A percentile compares a stretch with the other conserved stretches of the same genome.
phyloP scores from a whole-genome alignment of 2,888 invertebrate genomes.

The Aphodius sticticus region DNA sequence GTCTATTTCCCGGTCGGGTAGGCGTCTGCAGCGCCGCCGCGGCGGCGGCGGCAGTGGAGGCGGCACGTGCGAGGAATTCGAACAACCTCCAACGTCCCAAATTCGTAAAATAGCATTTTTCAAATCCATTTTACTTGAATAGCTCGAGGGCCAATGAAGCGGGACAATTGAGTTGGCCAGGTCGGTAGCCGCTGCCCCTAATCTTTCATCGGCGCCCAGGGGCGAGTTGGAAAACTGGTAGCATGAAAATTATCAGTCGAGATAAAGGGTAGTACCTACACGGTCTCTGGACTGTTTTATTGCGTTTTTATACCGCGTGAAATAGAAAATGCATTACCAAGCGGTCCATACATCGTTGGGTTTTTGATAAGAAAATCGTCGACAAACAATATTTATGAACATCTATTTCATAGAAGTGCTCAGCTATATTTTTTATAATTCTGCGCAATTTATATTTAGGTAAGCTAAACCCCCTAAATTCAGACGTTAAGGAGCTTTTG shows the following conservation, averaged over 20 bases:
- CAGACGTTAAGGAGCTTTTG: too few relatives aligned
- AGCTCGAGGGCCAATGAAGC: slow-evolving; percentile 23
- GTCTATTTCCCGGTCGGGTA: neutral
- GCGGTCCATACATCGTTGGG: neutral
- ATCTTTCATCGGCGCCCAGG: slow-evolving; percentile 9
- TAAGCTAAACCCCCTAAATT: too few relatives aligned
- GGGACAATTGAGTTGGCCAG: slow-evolving; percentile 20
- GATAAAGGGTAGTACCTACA: neutral
- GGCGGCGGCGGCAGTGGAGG: neutral
- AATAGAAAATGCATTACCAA: neutral
- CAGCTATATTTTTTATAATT: neutral
- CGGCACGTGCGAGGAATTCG: slow-evolving; percentile 4
- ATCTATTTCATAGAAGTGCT: neutral
- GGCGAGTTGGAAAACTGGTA: neutral
- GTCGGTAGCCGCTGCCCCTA: slow-evolving; percentile 18
- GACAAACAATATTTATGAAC: neutral
- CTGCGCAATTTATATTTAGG: too few relatives aligned
- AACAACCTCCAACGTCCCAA: neutral
- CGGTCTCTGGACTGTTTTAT: neutral
- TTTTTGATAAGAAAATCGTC: neutral
- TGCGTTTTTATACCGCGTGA: neutral
- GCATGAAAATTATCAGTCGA: neutral
- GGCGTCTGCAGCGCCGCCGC: neutral
- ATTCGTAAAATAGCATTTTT: slow-evolving; percentile 24
- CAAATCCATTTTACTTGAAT: slow-evolving; percentile 22